These are phyloP conservation scores for Homarus gammarus DNA, from an alignment of 2,888 invertebrate genomes.

Conservation along the genomic window DNA sequence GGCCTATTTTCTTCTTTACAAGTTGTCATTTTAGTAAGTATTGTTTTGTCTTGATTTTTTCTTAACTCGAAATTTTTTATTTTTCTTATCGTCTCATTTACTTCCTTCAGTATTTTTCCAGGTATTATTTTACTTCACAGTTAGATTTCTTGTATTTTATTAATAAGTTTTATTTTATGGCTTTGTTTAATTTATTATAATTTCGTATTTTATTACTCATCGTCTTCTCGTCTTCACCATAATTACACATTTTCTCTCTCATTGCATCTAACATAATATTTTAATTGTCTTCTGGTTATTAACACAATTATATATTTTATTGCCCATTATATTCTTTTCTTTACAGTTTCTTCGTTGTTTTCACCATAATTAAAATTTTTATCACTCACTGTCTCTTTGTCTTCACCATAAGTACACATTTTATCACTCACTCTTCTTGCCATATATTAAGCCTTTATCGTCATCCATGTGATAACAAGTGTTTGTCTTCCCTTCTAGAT, in stretches of 20 bases:
- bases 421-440: no score
- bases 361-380: no score
- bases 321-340: no score
- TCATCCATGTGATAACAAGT: not conserved
- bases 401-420: no score
- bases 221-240: not conserved
- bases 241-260: not conserved
- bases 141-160: no score
- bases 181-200: no score
- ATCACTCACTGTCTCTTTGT: no score
- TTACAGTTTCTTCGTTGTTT: no score
- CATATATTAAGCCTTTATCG: not conserved
- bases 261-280: not conserved
- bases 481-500: slow-evolving; percentile 34
- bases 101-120: no score
- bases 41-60: not conserved
- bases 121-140: no score
- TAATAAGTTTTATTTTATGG: no score
- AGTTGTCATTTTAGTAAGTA: not conserved
- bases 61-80: not conserved
- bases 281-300: not conserved
- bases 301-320: not conserved
- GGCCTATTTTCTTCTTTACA: no score
- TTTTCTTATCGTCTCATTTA: not conserved
- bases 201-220: not conserved